These are phyloP conservation scores for Hirudo medicinalis DNA, from an alignment of 1,140 invertebrate genomes.

Conservation along the genomic window DNA sequence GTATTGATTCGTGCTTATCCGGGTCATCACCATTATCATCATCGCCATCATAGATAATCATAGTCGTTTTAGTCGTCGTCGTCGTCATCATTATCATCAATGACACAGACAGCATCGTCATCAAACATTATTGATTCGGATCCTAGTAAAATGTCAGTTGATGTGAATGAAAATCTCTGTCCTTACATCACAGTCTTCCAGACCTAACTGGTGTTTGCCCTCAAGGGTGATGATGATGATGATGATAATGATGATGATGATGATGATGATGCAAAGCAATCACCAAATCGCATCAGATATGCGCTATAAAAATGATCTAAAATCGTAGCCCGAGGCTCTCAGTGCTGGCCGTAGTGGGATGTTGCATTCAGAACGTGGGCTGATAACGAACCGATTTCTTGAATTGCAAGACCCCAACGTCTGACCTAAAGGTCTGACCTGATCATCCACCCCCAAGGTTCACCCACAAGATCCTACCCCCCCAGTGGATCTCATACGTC, in stretches of 20 bases:
- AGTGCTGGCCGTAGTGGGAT: too few relatives aligned
- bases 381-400: too few relatives aligned
- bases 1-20: too few relatives aligned
- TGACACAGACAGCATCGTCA: background rate
- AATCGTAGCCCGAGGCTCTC: background rate
- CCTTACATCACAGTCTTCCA: too few relatives aligned
- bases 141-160: background rate
- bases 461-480: too few relatives aligned
- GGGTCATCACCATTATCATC: background rate
- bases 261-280: background rate
- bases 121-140: background rate
- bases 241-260: background rate
- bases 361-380: too few relatives aligned
- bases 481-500: too few relatives aligned
- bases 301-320: slow-evolving; percentile 1
- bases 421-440: too few relatives aligned
- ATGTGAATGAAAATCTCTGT: background rate
- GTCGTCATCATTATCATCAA: background rate
- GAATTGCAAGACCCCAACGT: too few relatives aligned
- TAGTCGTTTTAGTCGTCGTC: too few relatives aligned
- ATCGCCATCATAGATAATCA: background rate
- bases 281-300: background rate
- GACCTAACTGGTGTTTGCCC: background rate
- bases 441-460: too few relatives aligned
- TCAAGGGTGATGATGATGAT: background rate